phyloP scores from a whole-genome alignment of 1,140 invertebrate species.

The Chironomus tepperi region DNA sequence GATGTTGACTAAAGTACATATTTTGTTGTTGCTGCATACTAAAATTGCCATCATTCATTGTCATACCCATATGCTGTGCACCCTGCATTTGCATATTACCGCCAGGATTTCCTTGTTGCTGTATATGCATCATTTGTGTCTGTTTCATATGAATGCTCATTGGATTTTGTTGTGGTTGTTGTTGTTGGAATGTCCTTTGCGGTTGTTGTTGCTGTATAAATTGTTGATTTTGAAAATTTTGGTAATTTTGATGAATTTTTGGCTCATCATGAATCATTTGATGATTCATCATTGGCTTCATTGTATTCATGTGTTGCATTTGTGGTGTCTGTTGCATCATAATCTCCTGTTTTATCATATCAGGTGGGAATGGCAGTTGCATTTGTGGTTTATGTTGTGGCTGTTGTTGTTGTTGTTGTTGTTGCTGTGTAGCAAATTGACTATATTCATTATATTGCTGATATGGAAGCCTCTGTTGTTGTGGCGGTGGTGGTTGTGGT shows the following conservation, averaged over 20 bases:
- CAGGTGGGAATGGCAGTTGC: neutral
- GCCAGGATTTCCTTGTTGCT: neutral
- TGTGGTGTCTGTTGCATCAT: slow-evolving; percentile 2
- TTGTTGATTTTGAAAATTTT: neutral
- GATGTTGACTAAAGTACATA: slow-evolving; percentile 21
- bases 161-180: neutral
- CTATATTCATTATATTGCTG: neutral
- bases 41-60: neutral
- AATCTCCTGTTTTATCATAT: neutral
- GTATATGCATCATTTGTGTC: slow-evolving; percentile 16
- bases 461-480: slow-evolving; percentile 31
- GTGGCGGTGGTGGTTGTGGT: slow-evolving; percentile 35
- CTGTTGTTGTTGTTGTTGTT: neutral
- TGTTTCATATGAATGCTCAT: slow-evolving; percentile 18
- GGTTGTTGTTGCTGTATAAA: neutral
- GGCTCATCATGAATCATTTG: neutral
- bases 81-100: slow-evolving; percentile 11
- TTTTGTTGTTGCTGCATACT: slow-evolving; percentile 17
- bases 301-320: neutral
- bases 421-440: neutral
- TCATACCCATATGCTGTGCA: neutral
- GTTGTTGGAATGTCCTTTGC: neutral
- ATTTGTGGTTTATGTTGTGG: neutral
- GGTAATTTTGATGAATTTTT: slow-evolving; percentile 10
- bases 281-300: slow-evolving; percentile 14